Evolutionary conservation across 2,797 vertebrate species (phyloP), one percentile per base, ranked within the genome.

Genomic region (Anguilla obscura): DNA sequence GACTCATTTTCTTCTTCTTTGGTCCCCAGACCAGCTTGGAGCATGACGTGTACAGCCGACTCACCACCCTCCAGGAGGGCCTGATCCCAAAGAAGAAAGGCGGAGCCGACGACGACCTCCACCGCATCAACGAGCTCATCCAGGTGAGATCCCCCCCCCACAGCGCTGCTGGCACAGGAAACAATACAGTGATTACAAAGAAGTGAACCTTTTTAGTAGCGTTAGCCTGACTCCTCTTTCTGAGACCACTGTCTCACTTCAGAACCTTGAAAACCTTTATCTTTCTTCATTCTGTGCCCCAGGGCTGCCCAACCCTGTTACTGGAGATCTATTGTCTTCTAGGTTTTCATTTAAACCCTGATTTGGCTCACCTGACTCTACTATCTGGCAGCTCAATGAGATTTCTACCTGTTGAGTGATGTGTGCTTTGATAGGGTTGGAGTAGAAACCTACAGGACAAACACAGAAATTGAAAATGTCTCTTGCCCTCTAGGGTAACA

Each of bases 11-110:
- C 16, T 45, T 40, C 33, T 7, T 24, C 3, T 54, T 40, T 60
- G 87, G 74, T 79, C 54, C 94, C 27, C 90, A 99, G 99, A 97
- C 97, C 0, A 99, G 96, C 94, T 94, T 99, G 94, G 99, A 99
- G 92, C 97, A 98, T 0, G 98, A 99, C 0, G 98, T 99, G 85
- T 99, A 98, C 89, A 97, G 98, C 93, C 97, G 98, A 71, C 97
- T 99, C 88, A 98, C 98, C 85, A 97, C 95, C 85, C 95, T 99
- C 52, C 99, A 99, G 92, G 98, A 99, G 90, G 98, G 98, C 50
- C 97, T 99, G 86, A 99, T 99, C 87, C 98, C 99, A 24, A 99
- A 99, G 96, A 99, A 99, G 95, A 98, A 98, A 91, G 97, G 97
- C 0, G 97, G 97, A 0, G 96, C 97, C 0, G 99, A 99, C 8